Evolutionary conservation across 2,888 invertebrate genomes (phyloP), one percentile per base, ranked within the genome.

Genomic region (Rhogogaster chlorosoma): DNA sequence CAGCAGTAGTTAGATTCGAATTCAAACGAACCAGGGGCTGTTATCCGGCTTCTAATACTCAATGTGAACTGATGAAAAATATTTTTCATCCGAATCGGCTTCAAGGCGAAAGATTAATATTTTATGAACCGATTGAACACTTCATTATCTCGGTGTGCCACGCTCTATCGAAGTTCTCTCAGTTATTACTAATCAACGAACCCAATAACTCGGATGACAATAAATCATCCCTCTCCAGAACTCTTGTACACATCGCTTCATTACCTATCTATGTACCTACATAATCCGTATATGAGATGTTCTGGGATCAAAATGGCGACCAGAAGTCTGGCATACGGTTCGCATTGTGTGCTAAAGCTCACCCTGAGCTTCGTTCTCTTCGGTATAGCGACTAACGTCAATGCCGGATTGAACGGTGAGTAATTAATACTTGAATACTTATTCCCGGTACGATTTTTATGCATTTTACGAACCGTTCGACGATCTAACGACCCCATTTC

Each of bases 221-320:
- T 89, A 88, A 88, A 89, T 87, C 84, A 85, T 85, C 86, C 86
- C 86, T 67, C 86, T 78, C 45, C 49, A 84, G 22, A 73, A 80
- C 83, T 84, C 0, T 7, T n/a, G 7, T 53, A 18, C n/a, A 53
- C 7, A 53, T 53, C n/a, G 53, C 6, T 18, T 53, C n/a, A 53
- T 53, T 53, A 86, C 73, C 84, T 82, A 83, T 88, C 88, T 89
- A 88, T 87, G 87, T 87, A 87, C 83, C 84, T 84, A 73, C 80
- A 80, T 88, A 86, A 87, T 87, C 87, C 87, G 87, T 88, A 87
- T 87, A 87, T 87, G 87, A 86, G 83, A 87, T 86, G 86, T 87
- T 87, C 84, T 87, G 83, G 85, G 87, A 86, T 88, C 88, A 88
- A 87, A 88, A 89, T 89, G 87, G 88, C 87, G 84, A 88, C 86